Base-by-base conservation (phyloP, 1,140 invertebrate species). In the Drosophila eugracilis region DNA sequence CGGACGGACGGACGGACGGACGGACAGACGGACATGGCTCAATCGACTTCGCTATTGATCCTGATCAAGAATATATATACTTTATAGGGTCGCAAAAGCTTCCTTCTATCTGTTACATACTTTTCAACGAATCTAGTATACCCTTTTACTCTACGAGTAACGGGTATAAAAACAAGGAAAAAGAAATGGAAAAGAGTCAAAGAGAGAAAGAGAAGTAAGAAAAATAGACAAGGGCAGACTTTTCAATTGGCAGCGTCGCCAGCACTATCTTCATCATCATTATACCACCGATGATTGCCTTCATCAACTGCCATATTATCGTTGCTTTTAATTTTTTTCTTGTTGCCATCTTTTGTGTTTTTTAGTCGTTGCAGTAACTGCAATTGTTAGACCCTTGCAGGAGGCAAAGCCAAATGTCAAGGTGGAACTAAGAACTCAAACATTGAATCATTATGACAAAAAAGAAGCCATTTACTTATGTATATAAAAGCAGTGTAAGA, bases 291-390 rank as follows among this genome's bases (percentile, higher is more conserved):
- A 85, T 59, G 60, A 77, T 81, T 81, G 77, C 80, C 81, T 74
- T 85, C 83, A 86, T 81, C 78, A 81, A 63, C 62, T 83, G 78
- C 67, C 73, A 78, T 58, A 73, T 85, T 86, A 85, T 81, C 73
- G 58, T 76, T 58, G 79, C 60, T 66, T 77, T 86, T 75, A 72
- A 85, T 63, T 85, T 79, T 44, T 85, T 67, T 63, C 86, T 79
- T 44, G 80, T 67, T 47, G 50, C 55, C 26, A n/a, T 34, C 58
- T 57, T 49, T 73, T 55, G 26, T 55, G 26, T 57, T 58, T 49
- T 49, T 66, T 59, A 63, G 32, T 84, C 65, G 59, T 72, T 72
- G 39, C 69, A 62, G 47, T 44, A 44, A 80, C 49, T 84, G 60
- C 80, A 86, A 86, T 81, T 86, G 77, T 84, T 80, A n/a, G n/a